A percentile compares a stretch with the other conserved stretches of the same genome.
phyloP scores from a whole-genome alignment of 2,888 invertebrate species.

The Cerastoderma edule region DNA sequence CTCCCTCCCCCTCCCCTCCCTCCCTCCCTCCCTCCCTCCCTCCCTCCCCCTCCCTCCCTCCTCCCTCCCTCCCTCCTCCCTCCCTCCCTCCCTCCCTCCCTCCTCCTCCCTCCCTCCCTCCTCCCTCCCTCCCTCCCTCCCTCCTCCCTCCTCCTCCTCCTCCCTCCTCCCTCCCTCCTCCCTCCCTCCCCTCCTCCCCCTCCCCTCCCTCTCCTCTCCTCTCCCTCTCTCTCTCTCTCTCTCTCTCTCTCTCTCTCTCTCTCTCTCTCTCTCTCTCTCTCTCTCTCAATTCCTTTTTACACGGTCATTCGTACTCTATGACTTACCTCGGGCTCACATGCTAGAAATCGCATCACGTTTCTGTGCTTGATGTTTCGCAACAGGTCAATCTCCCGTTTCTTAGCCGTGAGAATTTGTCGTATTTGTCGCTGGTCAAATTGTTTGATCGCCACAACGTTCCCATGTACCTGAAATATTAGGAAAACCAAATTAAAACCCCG shows the following conservation, averaged over 20 bases:
- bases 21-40: no score
- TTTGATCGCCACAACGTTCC: constrained; percentile 97
- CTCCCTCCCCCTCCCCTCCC: no score
- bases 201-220: no score
- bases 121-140: neutral
- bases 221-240: constrained; percentile 13
- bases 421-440: constrained; percentile 91
- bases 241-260: constrained; percentile 34
- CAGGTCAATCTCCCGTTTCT: constrained; percentile 97
- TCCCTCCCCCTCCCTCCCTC: no score
- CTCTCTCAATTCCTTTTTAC: no score
- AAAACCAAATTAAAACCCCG: neutral
- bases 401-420: constrained; percentile 87
- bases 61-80: no score
- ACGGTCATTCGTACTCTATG: no score
- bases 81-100: no score
- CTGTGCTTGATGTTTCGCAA: constrained; percentile 93
- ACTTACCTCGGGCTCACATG: constrained; percentile 93
- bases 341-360: constrained; percentile 96
- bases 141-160: no score
- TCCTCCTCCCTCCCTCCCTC: constrained; percentile 14
- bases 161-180: no score
- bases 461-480: constrained; percentile 87
- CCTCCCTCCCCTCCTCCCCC: no score
- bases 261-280: constrained; percentile 24